Evolutionary conservation across 2,113 vertebrate genomes (phyloP).

Genomic region (Phaethornis superciliosus): DNA sequence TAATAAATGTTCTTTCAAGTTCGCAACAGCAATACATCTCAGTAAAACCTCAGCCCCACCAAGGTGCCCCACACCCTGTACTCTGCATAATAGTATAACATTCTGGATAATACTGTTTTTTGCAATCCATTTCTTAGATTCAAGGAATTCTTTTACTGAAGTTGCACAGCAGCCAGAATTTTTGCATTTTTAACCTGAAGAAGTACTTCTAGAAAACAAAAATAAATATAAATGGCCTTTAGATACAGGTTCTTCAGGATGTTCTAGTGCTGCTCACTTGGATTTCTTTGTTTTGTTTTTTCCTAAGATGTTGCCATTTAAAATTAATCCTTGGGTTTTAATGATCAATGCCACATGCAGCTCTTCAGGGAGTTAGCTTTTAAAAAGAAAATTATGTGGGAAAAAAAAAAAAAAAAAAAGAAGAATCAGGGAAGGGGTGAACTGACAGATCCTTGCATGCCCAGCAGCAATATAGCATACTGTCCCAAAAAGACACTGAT

Average conservation of each 20-base stretch:
- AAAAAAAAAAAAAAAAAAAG: no score
- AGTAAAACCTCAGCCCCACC: not conserved
- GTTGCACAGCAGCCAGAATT: not conserved
- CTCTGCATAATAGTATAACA: not conserved
- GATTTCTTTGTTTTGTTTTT: not conserved
- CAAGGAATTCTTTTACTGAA: not conserved
- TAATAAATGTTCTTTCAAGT: not conserved
- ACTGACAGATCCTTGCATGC: not conserved
- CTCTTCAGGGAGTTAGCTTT: not conserved
- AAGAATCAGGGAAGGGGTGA: not conserved
- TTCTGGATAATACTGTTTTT: not conserved
- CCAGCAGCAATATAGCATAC: not conserved
- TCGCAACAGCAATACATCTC: not conserved
- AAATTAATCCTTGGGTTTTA: not conserved
- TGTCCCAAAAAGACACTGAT: not conserved
- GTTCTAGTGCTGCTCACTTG: not conserved
- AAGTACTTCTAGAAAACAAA: not conserved
- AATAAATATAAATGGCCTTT: not conserved
- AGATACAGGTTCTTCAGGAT: not conserved
- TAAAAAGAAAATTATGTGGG: not conserved
- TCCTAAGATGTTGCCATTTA: not conserved
- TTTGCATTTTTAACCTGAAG: not conserved
- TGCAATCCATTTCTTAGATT: not conserved
- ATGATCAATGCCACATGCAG: not conserved
- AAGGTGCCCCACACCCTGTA: accelerated